Conservation (phyloP, 2,113 vertebrate species). For the Thinocorus orbignyianus region DNA sequence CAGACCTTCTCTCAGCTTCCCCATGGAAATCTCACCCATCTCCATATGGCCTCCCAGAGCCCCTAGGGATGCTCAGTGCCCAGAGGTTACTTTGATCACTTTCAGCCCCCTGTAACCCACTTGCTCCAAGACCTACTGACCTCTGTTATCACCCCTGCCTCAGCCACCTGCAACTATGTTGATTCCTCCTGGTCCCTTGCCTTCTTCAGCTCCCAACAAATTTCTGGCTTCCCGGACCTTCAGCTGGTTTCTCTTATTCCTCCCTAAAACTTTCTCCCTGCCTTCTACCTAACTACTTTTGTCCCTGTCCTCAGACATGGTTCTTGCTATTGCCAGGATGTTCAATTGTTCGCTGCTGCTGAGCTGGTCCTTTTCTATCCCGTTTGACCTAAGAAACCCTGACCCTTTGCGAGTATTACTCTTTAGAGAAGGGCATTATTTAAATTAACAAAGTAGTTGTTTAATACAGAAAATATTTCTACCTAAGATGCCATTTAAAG, state of each 20-base stretch:
- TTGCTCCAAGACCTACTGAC: not conserved
- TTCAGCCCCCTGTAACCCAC: not conserved
- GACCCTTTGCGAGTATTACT: not conserved
- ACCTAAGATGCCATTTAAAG: not conserved
- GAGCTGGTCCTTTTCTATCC: not conserved
- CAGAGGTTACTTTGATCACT: not conserved
- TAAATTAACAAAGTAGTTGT: not conserved
- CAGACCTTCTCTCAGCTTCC: not conserved
- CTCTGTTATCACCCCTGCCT: not conserved
- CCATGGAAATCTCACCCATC: not conserved
- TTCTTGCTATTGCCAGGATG: not conserved
- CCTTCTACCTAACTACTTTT: not conserved
- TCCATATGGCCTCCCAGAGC: not conserved
- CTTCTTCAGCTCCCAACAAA: not conserved
- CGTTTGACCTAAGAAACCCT: not conserved
- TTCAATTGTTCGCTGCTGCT: not conserved
- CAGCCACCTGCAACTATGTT: rapidly evolving
- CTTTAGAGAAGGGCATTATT: not conserved
- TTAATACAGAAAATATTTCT: not conserved
- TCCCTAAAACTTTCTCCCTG: not conserved
- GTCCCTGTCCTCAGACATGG: not conserved
- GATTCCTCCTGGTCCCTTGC: not conserved
- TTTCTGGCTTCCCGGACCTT: not conserved
- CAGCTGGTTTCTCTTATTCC: not conserved
- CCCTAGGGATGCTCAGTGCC: too few species aligned